Evolutionary conservation across 1,140 invertebrate genomes (phyloP).

Genomic region (Dendroctonus ponderosae): DNA sequence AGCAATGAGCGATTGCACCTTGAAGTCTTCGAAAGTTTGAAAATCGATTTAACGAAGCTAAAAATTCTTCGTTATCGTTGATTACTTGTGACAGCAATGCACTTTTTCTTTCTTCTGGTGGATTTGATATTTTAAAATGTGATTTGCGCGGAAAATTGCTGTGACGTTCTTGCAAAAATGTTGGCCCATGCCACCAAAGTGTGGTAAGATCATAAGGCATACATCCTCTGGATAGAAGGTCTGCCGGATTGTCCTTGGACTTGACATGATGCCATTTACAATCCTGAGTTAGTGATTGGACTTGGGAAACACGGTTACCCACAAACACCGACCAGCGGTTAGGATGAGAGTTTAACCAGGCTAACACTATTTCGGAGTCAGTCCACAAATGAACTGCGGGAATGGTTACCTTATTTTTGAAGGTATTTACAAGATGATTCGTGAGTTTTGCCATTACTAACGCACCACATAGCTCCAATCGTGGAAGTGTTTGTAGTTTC

Average conservation of each 20-base stretch:
- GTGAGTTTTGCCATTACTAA: background rate
- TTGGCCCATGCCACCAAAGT: constrained; percentile 2
- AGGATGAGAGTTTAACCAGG: background rate
- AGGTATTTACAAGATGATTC: background rate
- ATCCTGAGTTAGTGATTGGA: background rate
- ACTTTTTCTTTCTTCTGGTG: no score
- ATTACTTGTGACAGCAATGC: no score
- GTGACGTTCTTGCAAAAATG: no score
- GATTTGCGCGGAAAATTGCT: no score
- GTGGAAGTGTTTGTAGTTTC: background rate
- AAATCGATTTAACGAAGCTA: no score
- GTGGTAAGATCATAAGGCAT: constrained; percentile 1
- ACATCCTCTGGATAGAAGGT: constrained; percentile 50
- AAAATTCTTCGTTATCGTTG: no score
- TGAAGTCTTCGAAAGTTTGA: no score
- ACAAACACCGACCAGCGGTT: background rate
- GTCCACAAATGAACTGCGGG: background rate
- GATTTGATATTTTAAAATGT: no score
- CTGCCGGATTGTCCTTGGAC: constrained; percentile 47
- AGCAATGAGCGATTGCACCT: no score
- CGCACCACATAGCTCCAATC: background rate
- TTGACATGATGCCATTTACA: constrained; percentile 1
- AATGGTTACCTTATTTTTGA: background rate
- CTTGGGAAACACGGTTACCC: background rate
- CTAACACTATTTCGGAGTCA: background rate